Conservation (phyloP, 2,888 invertebrate genomes). For the Steinernema hermaphroditum region DNA sequence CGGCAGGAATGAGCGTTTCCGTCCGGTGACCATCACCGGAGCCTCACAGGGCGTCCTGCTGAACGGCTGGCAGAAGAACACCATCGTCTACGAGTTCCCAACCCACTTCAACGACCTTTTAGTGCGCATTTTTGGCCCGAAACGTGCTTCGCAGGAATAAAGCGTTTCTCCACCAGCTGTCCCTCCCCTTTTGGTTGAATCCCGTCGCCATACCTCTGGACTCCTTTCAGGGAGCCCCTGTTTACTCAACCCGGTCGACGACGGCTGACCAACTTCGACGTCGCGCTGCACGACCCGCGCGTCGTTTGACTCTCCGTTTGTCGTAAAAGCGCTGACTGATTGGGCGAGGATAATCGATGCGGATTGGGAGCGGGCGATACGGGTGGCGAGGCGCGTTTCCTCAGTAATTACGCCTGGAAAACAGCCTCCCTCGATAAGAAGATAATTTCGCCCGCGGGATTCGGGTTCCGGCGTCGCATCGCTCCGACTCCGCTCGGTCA, state of each 20-base stretch:
- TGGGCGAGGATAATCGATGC: neutral
- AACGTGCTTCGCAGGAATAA: neutral
- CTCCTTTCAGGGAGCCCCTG: neutral
- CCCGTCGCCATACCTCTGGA: neutral
- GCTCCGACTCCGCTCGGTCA: neutral
- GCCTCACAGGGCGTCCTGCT: neutral
- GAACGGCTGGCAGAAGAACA: constrained; percentile 21
- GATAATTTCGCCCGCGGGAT: neutral
- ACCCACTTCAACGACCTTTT: neutral
- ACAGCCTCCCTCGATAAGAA: neutral
- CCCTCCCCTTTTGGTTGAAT: neutral
- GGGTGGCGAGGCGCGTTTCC: neutral
- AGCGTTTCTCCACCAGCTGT: no score
- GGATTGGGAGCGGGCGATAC: neutral
- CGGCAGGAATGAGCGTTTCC: constrained; percentile 31
- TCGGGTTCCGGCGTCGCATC: neutral
- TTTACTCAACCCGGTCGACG: neutral
- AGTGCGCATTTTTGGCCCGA: neutral
- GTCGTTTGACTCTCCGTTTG: no score
- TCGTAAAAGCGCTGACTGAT: no score
- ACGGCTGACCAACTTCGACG: neutral
- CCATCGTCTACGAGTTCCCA: constrained; percentile 1
- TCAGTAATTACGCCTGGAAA: neutral
- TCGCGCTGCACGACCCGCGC: no score
- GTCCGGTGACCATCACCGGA: neutral